These are phyloP conservation scores for Sardinella longiceps DNA, from an alignment of 2,797 vertebrate species.

Conservation along the genomic window DNA sequence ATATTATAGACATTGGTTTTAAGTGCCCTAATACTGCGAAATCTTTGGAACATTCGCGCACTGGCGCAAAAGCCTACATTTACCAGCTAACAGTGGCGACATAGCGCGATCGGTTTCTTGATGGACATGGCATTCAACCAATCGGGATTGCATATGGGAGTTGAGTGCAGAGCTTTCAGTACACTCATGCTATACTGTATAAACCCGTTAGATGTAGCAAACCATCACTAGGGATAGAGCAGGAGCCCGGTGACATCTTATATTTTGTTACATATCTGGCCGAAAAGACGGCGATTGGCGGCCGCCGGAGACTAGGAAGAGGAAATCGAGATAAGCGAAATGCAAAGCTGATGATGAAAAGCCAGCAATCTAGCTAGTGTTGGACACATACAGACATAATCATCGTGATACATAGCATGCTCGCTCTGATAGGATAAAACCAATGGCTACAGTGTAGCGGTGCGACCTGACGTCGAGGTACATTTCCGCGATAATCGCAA, in stretches of 20 bases:
- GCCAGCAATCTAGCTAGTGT: background rate
- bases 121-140: slow-evolving; percentile 69
- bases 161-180: slow-evolving; percentile 32
- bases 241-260: background rate
- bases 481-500: slow-evolving; percentile 6
- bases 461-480: slow-evolving; percentile 15
- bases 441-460: slow-evolving; percentile 18
- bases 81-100: slow-evolving; percentile 53
- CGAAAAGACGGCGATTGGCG: background rate
- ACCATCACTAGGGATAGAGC: background rate
- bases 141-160: slow-evolving; percentile 57
- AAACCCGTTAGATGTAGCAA: slow-evolving; percentile 24
- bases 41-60: background rate
- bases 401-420: background rate
- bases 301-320: too few relatives aligned
- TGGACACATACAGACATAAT: too few relatives aligned
- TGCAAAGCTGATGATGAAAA: background rate
- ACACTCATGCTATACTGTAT: slow-evolving; percentile 24
- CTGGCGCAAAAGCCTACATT: slow-evolving; percentile 52
- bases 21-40: background rate
- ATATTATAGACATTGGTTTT: background rate
- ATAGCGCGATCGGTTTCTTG: slow-evolving; percentile 48
- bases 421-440: background rate
- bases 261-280: background rate
- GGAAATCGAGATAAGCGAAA: background rate